A percentile compares a stretch with the other conserved stretches of the same genome.
Evolutionary conservation across 2,797 vertebrate species (phyloP).

Genomic region (Vireo griseus): DNA sequence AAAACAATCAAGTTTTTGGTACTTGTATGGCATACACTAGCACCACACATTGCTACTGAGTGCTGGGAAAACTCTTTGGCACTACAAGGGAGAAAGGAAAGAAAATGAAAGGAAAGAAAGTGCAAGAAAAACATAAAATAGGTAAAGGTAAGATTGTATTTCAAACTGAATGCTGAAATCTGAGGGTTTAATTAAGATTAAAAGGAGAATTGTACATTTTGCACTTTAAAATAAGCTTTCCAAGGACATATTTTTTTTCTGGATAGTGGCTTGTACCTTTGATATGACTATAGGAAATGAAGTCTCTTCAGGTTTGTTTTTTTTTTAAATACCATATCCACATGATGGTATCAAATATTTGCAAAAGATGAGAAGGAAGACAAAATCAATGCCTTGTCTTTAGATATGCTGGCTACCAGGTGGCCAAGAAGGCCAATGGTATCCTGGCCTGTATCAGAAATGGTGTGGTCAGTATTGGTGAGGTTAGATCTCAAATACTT

Average conservation of each 20-base stretch:
- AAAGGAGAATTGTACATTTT: neutral
- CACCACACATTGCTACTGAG: neutral
- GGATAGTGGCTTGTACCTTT: neutral
- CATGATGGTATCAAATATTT: neutral
- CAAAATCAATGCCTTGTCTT: neutral
- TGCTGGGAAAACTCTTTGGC: neutral
- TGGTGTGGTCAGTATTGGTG: neutral
- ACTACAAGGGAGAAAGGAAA: neutral
- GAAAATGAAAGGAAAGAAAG: neutral
- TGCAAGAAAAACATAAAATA: neutral
- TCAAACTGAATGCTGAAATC: neutral
- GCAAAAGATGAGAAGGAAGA: neutral
- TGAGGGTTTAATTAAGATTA: neutral
- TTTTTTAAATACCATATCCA: neutral
- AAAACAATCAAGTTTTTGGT: neutral
- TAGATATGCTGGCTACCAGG: neutral
- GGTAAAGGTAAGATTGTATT: neutral
- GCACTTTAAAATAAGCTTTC: neutral
- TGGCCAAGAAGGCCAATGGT: neutral
- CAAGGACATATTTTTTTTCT: neutral
- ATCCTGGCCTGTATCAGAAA: neutral
- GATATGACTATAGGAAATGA: neutral
- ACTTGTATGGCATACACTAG: neutral
- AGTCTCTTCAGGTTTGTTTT: neutral
- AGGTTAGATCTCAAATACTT: rapidly evolving